Base-by-base conservation (phyloP, 2,797 vertebrate species). In the Fringilla coelebs region DNA sequence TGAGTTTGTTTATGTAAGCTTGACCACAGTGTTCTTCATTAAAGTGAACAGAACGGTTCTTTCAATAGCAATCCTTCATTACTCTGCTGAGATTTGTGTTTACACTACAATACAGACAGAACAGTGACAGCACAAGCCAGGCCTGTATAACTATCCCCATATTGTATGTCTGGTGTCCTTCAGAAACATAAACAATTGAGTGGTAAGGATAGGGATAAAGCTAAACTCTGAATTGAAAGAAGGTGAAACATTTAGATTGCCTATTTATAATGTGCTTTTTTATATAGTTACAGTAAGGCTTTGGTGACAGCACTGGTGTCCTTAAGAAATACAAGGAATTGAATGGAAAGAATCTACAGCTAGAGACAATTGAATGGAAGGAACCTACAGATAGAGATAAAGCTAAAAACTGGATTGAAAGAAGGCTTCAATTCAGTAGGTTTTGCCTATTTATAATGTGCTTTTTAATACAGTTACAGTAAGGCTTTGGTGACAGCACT, bases 71-170 rank as follows among this genome's bases (percentile, higher is more conserved):
- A 12, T 43, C 76, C 25, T 62, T 45, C 36, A 62, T 24, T 58
- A 20, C 10, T 58, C 12, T 84, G 34, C 54, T 76, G 25, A 18
- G 36, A 22, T 9, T 6, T 26, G 3, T 24, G 3, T 45, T 4
- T 67, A 13, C 14, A 11, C n/a, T 65, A 13, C 10, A 63, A 9
- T 32, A 11, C 11, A 75, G 62, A 17, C 18, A 74, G 54, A 65
- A 46, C 55, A 38, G 29, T 68, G 43, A 11, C 28, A 62, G 6
- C 15, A 26, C 20, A 29, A n/a, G 51, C 51, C 11, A 41, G 21
- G 10, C 7, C 10, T 49, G 20, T 11, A 0, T 62, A 28, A 5
- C 36, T 48, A 2, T 66, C 31, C 41, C n/a, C 2, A 0, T 62
- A 8, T 20, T 54, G 9, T 26, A n/a, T 38, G 58, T 65, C 51